Evolutionary conservation across 1,140 invertebrate genomes (phyloP), one percentile per base, ranked within the genome.

Genomic region (Zaprionus inermis): DNA sequence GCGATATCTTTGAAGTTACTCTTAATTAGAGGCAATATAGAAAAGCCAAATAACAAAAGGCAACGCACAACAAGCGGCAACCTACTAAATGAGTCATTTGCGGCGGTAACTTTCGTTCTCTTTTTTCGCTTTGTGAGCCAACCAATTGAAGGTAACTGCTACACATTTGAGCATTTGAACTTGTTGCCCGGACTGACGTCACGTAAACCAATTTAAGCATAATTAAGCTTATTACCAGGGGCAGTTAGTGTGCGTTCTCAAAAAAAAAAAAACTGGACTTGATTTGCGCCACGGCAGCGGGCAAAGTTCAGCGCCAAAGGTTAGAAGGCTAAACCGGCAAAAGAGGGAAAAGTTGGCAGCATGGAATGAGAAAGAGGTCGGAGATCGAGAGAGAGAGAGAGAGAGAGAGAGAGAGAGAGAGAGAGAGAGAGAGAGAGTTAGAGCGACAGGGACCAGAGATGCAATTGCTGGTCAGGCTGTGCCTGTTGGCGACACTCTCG

Each of bases 201-300:
- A 79, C 77, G 77, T 79, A 79, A 79, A 77, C 55, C 70, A 79
- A 77, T 77, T 79, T 68, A 79, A 77, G 74, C 75, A 73, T 77
- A 79, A 79, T 79, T 79, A 77, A 77, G 77, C 77, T 77, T 73
- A 79, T 79, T 79, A 79, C 70, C 64, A 54, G 64, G 72, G 63
- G 74, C 77, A 73, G 69, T 77, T 79, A 77, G 71, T 75, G 77
- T 57, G 59, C 55, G 54, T 51, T 63, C 34, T 63, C 58, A 20
- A 30, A 69, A 60, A 71, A 64, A 12, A 68, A 65, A 72, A 65
- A 18, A 18, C 74, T 64, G 69, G 64, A 77, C 69, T 64, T 68
- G 64, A 73, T 79, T 79, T 79, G 61, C 60, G 55, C 63, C 63
- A 51, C n/a, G 68, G 58, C 32, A 54, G 51, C 30, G 18, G 64